A percentile compares a stretch with the other conserved stretches of the same genome.
Conservation (phyloP, 2,797 vertebrate species). For the Mergus octosetaceus region DNA sequence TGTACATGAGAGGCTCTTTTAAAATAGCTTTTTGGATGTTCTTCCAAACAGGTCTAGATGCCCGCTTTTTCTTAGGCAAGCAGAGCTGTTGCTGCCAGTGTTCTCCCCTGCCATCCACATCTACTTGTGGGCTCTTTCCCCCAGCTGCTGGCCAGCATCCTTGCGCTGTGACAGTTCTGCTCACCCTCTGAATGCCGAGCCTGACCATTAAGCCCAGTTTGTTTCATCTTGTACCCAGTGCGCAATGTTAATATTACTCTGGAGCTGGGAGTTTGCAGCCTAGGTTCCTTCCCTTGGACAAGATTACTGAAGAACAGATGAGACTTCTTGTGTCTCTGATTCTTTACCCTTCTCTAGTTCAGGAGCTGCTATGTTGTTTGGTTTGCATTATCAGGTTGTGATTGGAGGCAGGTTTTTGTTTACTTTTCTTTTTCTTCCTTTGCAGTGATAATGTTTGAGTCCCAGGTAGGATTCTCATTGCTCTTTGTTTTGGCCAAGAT, state of each 20-base stretch:
- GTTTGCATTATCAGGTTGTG: not conserved
- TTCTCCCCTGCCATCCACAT: not conserved
- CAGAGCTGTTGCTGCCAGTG: not conserved
- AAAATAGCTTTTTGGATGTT: not conserved
- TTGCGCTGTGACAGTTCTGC: fast-evolving
- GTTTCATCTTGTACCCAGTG: not conserved
- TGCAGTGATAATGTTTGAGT: not conserved
- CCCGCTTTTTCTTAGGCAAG: not conserved
- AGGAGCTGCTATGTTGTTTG: not conserved
- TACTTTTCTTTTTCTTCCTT: not conserved
- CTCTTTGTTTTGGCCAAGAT: not conserved
- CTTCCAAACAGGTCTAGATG: not conserved
- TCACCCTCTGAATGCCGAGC: not conserved
- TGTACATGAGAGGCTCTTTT: not conserved
- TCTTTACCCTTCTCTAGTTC: not conserved
- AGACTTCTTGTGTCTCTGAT: not conserved
- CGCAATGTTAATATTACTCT: not conserved
- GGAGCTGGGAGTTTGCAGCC: not conserved
- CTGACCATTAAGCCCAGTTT: not conserved
- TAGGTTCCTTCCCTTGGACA: not conserved
- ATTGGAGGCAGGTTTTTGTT: not conserved
- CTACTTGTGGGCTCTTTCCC: not conserved
- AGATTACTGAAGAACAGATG: not conserved
- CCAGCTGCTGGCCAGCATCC: not conserved
- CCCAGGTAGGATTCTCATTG: not conserved